phyloP scores from a whole-genome alignment of 2,113 vertebrate genomes.

The Catharus bicknelli region DNA sequence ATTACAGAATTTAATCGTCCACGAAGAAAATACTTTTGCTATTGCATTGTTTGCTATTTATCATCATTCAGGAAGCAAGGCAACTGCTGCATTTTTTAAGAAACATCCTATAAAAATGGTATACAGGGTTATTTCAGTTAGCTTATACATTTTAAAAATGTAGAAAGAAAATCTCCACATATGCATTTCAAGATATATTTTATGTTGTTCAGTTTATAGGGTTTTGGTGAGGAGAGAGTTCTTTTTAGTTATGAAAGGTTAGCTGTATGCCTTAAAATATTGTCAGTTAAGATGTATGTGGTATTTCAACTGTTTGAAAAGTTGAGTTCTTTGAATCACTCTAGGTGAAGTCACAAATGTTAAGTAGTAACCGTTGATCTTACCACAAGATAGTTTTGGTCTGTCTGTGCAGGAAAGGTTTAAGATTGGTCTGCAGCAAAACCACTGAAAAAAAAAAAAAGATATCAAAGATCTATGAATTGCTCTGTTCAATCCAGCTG shows the following conservation, averaged over 20 bases:
- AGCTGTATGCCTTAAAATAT: not conserved
- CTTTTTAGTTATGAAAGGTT: slow-evolving; percentile 5
- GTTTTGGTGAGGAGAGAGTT: not conserved
- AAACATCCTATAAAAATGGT: not conserved
- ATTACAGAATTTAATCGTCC: not conserved
- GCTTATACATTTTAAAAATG: not conserved
- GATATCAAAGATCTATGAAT: not conserved
- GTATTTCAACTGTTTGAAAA: slow-evolving; percentile 70
- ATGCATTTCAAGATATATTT: not conserved
- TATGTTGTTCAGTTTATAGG: not conserved
- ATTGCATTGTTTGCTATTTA: not conserved
- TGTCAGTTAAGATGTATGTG: slow-evolving; percentile 56
- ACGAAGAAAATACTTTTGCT: not conserved
- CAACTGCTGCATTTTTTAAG: not conserved
- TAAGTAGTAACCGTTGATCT: slow-evolving; percentile 72
- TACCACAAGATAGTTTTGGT: slow-evolving; percentile 80
- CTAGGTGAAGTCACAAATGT: slow-evolving; percentile 50
- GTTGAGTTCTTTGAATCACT: slow-evolving; percentile 63
- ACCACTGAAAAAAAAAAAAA: not conserved
- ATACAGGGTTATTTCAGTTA: not conserved
- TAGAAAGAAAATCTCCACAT: not conserved
- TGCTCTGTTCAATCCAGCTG: slow-evolving; percentile 19
- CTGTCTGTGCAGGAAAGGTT: slow-evolving; percentile 77
- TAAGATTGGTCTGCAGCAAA: slow-evolving; percentile 66
- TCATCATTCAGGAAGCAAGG: not conserved